Conservation (phyloP, 2,113 vertebrate species). For the Pantherophis guttatus region DNA sequence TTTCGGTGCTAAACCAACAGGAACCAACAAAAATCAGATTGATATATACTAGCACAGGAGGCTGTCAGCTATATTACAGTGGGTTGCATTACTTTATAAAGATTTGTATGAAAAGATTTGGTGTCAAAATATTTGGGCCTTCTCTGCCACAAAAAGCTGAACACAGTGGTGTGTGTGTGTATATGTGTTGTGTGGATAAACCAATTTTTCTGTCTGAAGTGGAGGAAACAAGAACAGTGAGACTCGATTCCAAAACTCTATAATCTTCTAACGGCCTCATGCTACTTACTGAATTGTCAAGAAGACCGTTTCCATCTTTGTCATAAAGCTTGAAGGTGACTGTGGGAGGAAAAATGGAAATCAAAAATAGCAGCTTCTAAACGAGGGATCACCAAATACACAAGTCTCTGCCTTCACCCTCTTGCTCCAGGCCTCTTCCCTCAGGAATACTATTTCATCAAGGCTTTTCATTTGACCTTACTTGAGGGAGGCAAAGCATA, state of each 20-base stretch:
- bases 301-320: conserved; percentile 85
- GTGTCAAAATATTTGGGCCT: not conserved
- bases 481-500: not conserved
- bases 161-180: not conserved
- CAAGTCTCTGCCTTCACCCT: not conserved
- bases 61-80: not conserved
- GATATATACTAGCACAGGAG: too few species aligned
- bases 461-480: not conserved
- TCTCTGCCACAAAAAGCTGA: not conserved
- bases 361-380: not conserved
- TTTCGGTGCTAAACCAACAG: not conserved
- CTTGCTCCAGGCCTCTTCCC: not conserved
- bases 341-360: conserved; percentile 47
- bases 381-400: not conserved
- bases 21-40: not conserved
- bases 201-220: not conserved
- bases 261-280: not conserved
- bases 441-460: not conserved
- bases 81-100: not conserved
- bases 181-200: not conserved
- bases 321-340: conserved; percentile 92
- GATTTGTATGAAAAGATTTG: not conserved
- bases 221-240: not conserved
- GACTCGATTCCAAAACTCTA: not conserved
- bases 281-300: conserved; percentile 86